These are phyloP conservation scores for Aramus guarauna DNA, from an alignment of 2,113 vertebrate species.

Conservation along the genomic window DNA sequence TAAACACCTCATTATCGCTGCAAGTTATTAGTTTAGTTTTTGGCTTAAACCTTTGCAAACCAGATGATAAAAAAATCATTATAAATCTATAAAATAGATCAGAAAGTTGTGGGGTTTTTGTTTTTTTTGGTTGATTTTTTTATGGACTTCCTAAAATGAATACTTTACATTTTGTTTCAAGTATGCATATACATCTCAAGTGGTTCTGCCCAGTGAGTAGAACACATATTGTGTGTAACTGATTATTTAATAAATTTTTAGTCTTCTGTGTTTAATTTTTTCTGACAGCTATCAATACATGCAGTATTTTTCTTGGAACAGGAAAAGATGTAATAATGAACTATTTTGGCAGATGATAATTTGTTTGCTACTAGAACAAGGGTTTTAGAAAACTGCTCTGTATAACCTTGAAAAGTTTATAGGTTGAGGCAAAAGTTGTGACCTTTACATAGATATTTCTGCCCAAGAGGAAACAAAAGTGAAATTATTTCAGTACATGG, in stretches of 20 bases:
- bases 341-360: neutral
- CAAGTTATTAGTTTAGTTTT: neutral
- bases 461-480: conserved; percentile 23
- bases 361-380: neutral
- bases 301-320: neutral
- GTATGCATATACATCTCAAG: neutral
- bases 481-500: conserved; percentile 30
- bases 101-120: neutral
- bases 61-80: neutral
- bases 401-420: conserved; percentile 26
- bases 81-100: neutral
- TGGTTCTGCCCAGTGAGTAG: neutral
- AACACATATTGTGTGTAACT: neutral
- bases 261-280: neutral
- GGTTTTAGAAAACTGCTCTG: neutral
- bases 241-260: neutral
- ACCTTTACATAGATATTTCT: neutral
- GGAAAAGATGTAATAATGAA: neutral
- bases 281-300: neutral
- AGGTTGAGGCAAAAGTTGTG: neutral
- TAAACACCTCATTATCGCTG: neutral
- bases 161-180: neutral
- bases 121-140: neutral
- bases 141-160: neutral
- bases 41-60: neutral